phyloP scores from a whole-genome alignment of 2,113 vertebrate species.

The Alligator mississippiensis region DNA sequence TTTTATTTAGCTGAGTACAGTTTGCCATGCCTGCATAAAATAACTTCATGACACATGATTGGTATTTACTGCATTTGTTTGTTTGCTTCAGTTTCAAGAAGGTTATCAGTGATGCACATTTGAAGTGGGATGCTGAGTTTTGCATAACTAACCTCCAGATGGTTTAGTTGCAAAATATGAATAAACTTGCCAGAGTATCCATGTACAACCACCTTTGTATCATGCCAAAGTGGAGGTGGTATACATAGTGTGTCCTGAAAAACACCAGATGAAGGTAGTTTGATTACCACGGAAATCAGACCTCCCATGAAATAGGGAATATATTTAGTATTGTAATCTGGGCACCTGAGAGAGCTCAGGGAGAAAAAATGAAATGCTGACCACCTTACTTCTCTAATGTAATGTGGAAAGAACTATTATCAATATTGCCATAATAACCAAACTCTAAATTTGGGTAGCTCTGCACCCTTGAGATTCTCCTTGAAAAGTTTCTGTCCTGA shows the following conservation, averaged over 20 bases:
- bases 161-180: conserved; percentile 65
- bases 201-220: conserved; percentile 20
- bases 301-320: conserved; percentile 44
- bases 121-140: conserved; percentile 72
- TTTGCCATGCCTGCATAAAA: conserved; percentile 66
- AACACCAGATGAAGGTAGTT: conserved; percentile 75
- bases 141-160: conserved; percentile 57
- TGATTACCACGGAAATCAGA: conserved; percentile 73
- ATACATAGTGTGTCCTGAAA: conserved; percentile 20
- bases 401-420: not conserved
- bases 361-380: not conserved
- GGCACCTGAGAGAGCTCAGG: conserved; percentile 26
- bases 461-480: not conserved
- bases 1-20: conserved; percentile 23
- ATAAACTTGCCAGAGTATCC: conserved; percentile 46
- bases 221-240: conserved; percentile 69
- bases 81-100: conserved; percentile 64
- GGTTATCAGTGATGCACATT: conserved; percentile 56
- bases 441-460: not conserved
- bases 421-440: fast-evolving
- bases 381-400: conserved; percentile 1
- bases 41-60: conserved; percentile 74
- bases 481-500: not conserved
- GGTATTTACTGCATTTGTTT: conserved; percentile 74
- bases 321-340: conserved; percentile 56